These are phyloP conservation scores for Cephus rjabovi DNA, from an alignment of 2,888 invertebrate species.

Conservation along the genomic window DNA sequence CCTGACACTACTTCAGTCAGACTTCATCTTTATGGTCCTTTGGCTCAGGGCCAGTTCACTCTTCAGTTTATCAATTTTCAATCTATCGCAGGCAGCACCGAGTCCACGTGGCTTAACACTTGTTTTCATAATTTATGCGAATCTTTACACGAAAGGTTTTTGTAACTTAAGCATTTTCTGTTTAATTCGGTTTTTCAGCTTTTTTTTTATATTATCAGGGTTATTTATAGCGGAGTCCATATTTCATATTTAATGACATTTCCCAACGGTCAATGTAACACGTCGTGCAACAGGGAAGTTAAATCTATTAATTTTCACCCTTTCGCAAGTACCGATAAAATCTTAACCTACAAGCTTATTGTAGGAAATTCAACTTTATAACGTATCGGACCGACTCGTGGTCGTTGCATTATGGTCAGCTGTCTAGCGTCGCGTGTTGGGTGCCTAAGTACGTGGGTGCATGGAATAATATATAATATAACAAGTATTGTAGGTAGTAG, in stretches of 20 bases:
- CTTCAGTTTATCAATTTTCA: background rate
- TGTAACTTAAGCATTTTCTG: background rate
- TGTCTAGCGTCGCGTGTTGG: background rate
- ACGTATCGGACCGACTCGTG: background rate
- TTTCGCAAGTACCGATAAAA: conserved; percentile 46
- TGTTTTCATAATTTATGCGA: background rate
- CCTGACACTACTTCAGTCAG: background rate
- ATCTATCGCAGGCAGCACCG: too few relatives aligned
- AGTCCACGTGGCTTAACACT: background rate
- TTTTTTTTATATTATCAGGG: too few relatives aligned
- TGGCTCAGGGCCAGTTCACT: background rate
- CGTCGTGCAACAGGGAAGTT: conserved; percentile 33
- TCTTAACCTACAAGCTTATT: conserved; percentile 27
- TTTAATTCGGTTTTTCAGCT: background rate
- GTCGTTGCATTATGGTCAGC: background rate
- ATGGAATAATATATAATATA: background rate
- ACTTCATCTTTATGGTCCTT: background rate
- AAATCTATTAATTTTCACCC: conserved; percentile 52
- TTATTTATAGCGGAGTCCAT: too few relatives aligned
- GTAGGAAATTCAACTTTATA: background rate
- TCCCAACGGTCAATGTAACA: conserved; percentile 16
- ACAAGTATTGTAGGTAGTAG: background rate
- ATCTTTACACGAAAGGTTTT: background rate
- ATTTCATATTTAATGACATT: background rate
- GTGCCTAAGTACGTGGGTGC: background rate